These are phyloP conservation scores for Alloplasta piceator DNA, from an alignment of 2,888 invertebrate genomes.

Conservation along the genomic window DNA sequence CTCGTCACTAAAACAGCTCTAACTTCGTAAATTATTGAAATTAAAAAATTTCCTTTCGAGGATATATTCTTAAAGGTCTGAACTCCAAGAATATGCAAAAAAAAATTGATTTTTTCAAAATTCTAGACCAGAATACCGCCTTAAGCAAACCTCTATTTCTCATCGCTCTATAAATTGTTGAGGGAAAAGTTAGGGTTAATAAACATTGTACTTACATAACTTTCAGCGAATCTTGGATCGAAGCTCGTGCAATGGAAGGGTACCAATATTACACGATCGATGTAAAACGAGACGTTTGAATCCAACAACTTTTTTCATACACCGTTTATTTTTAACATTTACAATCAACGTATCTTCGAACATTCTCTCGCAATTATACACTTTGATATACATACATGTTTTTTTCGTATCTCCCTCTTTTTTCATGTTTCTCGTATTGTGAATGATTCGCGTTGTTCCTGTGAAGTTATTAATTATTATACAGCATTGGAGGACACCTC, in stretches of 20 bases:
- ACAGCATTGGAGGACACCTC: slow-evolving; percentile 46
- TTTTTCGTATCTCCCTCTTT: slow-evolving; percentile 36
- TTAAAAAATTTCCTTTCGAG: too few relatives aligned
- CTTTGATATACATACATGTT: slow-evolving; percentile 73
- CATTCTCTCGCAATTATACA: slow-evolving; percentile 77
- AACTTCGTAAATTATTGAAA: too few relatives aligned
- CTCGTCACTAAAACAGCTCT: too few relatives aligned
- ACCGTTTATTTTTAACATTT: slow-evolving; percentile 83
- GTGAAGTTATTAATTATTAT: slow-evolving; percentile 46
- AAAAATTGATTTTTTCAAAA: too few relatives aligned
- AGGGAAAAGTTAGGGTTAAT: too few relatives aligned
- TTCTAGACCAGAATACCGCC: too few relatives aligned
- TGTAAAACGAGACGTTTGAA: not conserved
- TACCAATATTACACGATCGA: not conserved
- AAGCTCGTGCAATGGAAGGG: slow-evolving; percentile 6
- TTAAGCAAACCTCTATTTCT: too few relatives aligned
- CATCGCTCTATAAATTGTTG: too few relatives aligned
- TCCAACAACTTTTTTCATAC: slow-evolving; percentile 76
- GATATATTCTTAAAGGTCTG: too few relatives aligned
- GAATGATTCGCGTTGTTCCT: slow-evolving; percentile 19
- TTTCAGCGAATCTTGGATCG: slow-evolving; percentile 18
- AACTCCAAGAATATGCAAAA: too few relatives aligned
- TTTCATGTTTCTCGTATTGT: slow-evolving; percentile 12
- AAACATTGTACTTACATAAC: slow-evolving; percentile 45
- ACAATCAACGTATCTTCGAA: slow-evolving; percentile 80